Evolutionary conservation across 2,888 invertebrate genomes (phyloP).

Genomic region (Xylota segnis): DNA sequence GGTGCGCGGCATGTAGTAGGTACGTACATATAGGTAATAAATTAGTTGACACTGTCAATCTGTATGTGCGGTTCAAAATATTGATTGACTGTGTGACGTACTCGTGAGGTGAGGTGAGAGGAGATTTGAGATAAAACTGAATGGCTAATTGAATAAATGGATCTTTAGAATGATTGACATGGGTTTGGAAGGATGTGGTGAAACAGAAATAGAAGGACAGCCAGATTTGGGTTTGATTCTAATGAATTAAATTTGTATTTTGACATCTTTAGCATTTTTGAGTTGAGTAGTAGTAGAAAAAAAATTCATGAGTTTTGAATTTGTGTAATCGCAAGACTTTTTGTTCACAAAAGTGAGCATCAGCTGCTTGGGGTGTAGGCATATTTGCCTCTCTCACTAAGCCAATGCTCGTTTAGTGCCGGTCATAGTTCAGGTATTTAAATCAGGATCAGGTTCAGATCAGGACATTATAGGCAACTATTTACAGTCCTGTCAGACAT

Average conservation of each 20-base stretch:
- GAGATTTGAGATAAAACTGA: background rate
- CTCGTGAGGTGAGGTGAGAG: background rate
- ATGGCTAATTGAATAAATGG: conserved; percentile 35
- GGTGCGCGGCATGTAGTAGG: background rate
- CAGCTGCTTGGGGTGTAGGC: no score
- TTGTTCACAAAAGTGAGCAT: no score
- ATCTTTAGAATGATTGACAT: conserved; percentile 23
- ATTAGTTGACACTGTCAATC: conserved; percentile 41
- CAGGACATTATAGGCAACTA: no score
- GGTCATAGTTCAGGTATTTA: no score
- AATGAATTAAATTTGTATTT: background rate
- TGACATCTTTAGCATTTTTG: background rate
- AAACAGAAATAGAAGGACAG: background rate
- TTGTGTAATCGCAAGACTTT: no score
- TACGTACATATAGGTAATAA: no score
- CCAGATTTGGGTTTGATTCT: background rate
- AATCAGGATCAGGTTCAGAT: no score
- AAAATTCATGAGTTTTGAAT: background rate
- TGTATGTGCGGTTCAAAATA: conserved; percentile 1
- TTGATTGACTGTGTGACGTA: background rate
- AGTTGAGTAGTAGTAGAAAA: background rate
- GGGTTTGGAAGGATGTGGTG: background rate
- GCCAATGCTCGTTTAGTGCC: no score
- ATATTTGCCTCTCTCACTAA: no score
- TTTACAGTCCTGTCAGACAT: no score